These are phyloP conservation scores for Danio aesculapii DNA, from an alignment of 2,797 vertebrate genomes.

Conservation along the genomic window DNA sequence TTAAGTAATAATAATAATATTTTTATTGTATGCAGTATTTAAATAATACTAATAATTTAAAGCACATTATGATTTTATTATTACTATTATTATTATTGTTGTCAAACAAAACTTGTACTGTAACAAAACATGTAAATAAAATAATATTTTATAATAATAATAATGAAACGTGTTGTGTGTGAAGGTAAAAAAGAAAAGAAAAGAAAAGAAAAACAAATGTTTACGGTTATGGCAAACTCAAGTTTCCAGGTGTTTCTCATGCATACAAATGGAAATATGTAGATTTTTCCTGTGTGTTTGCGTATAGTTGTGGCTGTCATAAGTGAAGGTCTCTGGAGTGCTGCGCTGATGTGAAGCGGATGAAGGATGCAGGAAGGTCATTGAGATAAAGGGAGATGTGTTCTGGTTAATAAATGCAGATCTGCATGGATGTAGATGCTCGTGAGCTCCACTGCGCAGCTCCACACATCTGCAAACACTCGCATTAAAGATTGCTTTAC, in stretches of 20 bases:
- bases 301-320: not conserved
- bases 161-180: not conserved
- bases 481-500: not conserved
- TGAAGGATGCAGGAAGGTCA: slow-evolving; percentile 71
- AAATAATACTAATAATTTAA: too few relatives aligned
- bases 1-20: too few relatives aligned
- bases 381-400: slow-evolving; percentile 70
- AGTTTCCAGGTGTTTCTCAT: not conserved
- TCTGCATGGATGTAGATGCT: not conserved
- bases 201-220: too few relatives aligned
- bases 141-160: not conserved
- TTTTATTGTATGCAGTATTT: too few relatives aligned
- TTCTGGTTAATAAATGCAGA: slow-evolving; percentile 64
- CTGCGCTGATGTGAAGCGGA: slow-evolving; percentile 43
- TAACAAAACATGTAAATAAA: not conserved
- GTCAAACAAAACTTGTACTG: too few relatives aligned
- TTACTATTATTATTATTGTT: too few relatives aligned
- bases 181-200: too few relatives aligned
- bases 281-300: not conserved
- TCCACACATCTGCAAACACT: too few relatives aligned
- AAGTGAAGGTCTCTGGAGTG: slow-evolving; percentile 16
- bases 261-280: not conserved
- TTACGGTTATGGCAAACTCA: not conserved
- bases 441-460: too few relatives aligned
- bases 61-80: too few relatives aligned